These are phyloP conservation scores for Heliconius aoede DNA, from an alignment of 2,888 invertebrate species.

Conservation along the genomic window DNA sequence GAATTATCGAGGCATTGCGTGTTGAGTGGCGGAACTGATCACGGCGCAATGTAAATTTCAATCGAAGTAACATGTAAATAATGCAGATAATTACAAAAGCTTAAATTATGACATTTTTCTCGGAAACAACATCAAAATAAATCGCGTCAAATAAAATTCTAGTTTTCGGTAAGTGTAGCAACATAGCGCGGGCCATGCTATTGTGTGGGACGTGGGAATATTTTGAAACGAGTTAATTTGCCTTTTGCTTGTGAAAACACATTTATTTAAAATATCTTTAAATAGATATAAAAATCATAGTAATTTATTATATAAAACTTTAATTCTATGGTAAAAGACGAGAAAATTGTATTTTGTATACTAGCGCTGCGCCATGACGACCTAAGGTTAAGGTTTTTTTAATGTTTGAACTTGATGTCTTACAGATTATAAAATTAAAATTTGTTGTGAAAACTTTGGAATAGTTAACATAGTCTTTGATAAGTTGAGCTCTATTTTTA, in stretches of 20 bases:
- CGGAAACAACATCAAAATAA: constrained; percentile 4
- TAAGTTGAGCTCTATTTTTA: too few species aligned
- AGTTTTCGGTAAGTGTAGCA: constrained; percentile 21
- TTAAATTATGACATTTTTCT: not conserved
- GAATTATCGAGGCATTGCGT: not conserved
- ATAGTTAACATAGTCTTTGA: too few species aligned
- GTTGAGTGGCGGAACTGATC: not conserved
- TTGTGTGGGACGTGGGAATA: constrained; percentile 34
- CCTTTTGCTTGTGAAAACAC: constrained; percentile 29
- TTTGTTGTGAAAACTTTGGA: too few species aligned
- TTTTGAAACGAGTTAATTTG: constrained; percentile 22
- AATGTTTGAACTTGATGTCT: too few species aligned
- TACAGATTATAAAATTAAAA: too few species aligned
- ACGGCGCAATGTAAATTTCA: too few species aligned
- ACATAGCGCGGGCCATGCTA: not conserved
- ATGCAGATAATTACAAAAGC: not conserved
- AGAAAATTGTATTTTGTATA: not conserved
- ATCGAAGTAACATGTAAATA: too few species aligned
- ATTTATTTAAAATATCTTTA: constrained; percentile 2
- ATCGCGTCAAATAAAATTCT: not conserved
- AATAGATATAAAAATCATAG: not conserved
- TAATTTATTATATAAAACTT: not conserved
- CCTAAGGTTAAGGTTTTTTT: too few species aligned
- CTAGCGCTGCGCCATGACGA: too few species aligned
- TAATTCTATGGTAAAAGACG: not conserved